Evolutionary conservation across 2,113 vertebrate genomes (phyloP), one percentile per base, ranked within the genome.

Genomic region (Heterotis niloticus): DNA sequence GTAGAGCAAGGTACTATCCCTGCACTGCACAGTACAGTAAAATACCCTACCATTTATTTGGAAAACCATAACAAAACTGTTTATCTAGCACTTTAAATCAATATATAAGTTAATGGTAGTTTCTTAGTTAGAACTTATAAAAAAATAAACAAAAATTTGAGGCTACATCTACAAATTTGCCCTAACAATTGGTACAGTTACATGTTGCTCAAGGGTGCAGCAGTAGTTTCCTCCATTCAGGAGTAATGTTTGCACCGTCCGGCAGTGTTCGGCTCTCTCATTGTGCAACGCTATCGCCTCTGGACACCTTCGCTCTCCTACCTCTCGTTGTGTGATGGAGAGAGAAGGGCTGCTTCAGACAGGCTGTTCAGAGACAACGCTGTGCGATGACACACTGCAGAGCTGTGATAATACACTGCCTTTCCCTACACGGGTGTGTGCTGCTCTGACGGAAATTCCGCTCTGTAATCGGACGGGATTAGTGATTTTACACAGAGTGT

Each of bases 331-430:
- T 74, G 81, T 78, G 76, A 12, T 34, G 44, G 51, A 83, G 85
- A 88, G 82, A 89, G 81, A 89, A 91, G 87, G 85, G 18, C 79
- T 81, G 85, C 83, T 85, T 85, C 86, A 82, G 80, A 79, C 84
- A 83, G 86, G 87, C 83, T 72, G 81, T 84, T 84, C 84, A 77
- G 81, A 90, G 88, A 89, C 85, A 90, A 88, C 85, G 82, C 82
- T 82, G 69, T 62, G 74, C 84, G 88, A 91, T 90, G 84, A 86
- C 83, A 87, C 87, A 81, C 86, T 89, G 84, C 82, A 85, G 88
- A 71, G 85, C 78, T 78, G 72, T 84, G 84, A 90, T 84, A 92
- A 91, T 84, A 84, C 85, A 89, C 86, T 88, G 83, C 73, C 85
- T 80, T 83, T 84, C 67, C 44, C 75, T 64, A 81, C 82, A 86